These are phyloP conservation scores for Scaptomyza flava DNA, from an alignment of 2,888 invertebrate genomes.

Conservation along the genomic window DNA sequence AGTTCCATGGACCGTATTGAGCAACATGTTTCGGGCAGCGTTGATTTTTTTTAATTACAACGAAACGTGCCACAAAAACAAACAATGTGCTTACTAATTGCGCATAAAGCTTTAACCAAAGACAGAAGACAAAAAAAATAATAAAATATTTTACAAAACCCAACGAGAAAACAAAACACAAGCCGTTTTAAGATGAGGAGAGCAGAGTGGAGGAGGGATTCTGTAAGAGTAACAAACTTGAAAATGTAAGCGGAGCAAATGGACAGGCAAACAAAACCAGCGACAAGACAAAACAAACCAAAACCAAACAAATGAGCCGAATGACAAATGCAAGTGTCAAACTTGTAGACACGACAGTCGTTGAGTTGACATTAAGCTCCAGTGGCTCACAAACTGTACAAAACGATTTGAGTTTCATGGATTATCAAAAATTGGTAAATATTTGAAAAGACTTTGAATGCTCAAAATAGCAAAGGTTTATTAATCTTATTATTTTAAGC, in stretches of 20 bases:
- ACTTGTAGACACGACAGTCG: slow-evolving; percentile 41
- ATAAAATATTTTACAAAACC: slow-evolving; percentile 25
- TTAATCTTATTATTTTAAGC: too few relatives aligned
- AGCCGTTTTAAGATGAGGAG: slow-evolving; percentile 6
- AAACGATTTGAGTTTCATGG: slow-evolving; percentile 11
- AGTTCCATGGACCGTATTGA: slow-evolving; percentile 22
- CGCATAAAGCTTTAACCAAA: slow-evolving; percentile 60
- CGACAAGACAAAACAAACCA: slow-evolving; percentile 39
- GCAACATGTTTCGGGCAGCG: slow-evolving; percentile 45
- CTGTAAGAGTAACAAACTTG: slow-evolving; percentile 64
- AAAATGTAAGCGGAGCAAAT: slow-evolving; percentile 65
- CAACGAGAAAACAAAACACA: slow-evolving; percentile 38
- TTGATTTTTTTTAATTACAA: slow-evolving; percentile 70
- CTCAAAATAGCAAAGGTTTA: too few relatives aligned
- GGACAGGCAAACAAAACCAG: slow-evolving; percentile 58
- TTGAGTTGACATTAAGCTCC: slow-evolving; percentile 61
- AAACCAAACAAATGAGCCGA: slow-evolving; percentile 56
- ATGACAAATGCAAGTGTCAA: slow-evolving; percentile 77
- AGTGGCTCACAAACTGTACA: slow-evolving; percentile 49
- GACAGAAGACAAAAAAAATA: slow-evolving; percentile 21
- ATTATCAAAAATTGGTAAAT: slow-evolving; percentile 19
- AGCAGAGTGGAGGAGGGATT: slow-evolving; percentile 11
- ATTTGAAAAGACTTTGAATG: not conserved
- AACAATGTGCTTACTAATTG: slow-evolving; percentile 75
- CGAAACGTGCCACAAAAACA: slow-evolving; percentile 73